Evolutionary conservation across 2,113 vertebrate species (phyloP), one percentile per base, ranked within the genome.

Genomic region (Rattus norvegicus): DNA sequence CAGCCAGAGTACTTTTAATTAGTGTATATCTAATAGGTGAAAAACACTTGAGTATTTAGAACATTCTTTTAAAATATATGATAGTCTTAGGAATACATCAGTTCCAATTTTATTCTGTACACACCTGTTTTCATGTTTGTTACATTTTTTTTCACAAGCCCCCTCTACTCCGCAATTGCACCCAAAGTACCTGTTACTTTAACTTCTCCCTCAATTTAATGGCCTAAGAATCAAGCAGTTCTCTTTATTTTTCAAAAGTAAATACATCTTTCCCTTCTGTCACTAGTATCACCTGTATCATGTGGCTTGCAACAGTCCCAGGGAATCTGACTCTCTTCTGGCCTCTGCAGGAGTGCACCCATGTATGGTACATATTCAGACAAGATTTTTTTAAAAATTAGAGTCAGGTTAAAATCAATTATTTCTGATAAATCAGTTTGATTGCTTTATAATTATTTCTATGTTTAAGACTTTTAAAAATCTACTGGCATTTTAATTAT

Each of bases 1-100:
- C 52, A 96, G 90, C 85, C n/a, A 91, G 67, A n/a, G 90, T 94
- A 92, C 65, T 92, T 88, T 93, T 75, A 59, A 93, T 75, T 59
- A 91, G 8, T 87, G 1, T 83, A 65, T 79, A 91, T 33, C 17
- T 43, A 73, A 87, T 54, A 77, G 76, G 83, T 61, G 69, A 86
- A 54, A 94, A 43, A 22, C 63, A 93, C 59, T 17, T 77, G 33
- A 88, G 36, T 80, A 52, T 70, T 92, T 26, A 85, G 7, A 79
- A 72, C 30, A 96, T 69, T 94, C 30, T 90, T 96, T 95, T 83
- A 56, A 92, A 96, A 91, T 61, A 65, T 20, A 91, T 63, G 10
- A n/a, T 49, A 94, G 10, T 7, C 28, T 92, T 54, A 79, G 47
- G 33, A 95, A 77, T 5, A 96, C 0, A 97, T 76, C n/a, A 80